Percentiles rank a stretch among this genome's conserved stretches.
Conservation (phyloP, 2,888 invertebrate genomes). For the Conops quadrifasciatus region DNA sequence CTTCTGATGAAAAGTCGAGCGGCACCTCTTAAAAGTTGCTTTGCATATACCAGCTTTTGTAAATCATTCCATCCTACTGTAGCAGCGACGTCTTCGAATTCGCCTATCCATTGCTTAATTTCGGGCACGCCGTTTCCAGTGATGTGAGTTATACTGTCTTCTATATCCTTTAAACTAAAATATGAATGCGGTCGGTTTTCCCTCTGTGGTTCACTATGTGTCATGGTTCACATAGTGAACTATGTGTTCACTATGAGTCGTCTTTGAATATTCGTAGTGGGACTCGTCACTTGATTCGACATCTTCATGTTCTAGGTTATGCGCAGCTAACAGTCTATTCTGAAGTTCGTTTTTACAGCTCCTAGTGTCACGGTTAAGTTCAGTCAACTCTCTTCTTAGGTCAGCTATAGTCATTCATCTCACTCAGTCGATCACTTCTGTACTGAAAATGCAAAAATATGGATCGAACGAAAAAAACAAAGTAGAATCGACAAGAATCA, state of each 20-base stretch:
- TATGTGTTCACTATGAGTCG: too few relatives aligned
- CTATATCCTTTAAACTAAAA: constrained; percentile 5
- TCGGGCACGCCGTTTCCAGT: constrained; percentile 7
- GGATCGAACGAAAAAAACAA: too few relatives aligned
- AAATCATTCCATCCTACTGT: constrained; percentile 13
- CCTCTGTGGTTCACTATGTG: not conserved
- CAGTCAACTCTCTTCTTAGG: constrained; percentile 7
- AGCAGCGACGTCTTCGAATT: constrained; percentile 1
- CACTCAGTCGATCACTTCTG: not conserved
- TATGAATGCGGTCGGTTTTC: not conserved
- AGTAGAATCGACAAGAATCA: too few relatives aligned
- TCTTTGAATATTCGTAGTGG: not conserved
- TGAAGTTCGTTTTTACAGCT: not conserved
- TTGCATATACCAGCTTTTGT: constrained; percentile 8
- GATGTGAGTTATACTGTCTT: not conserved
- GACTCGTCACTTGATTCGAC: not conserved
- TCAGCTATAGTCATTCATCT: not conserved
- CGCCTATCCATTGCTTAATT: not conserved
- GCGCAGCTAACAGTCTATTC: constrained; percentile 3
- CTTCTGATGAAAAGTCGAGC: constrained; percentile 6
- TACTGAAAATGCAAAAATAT: too few relatives aligned
- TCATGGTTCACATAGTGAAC: too few relatives aligned
- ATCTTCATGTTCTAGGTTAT: not conserved
- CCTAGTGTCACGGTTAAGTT: not conserved
- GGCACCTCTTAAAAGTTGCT: constrained; percentile 9